Percentiles rank a stretch among this genome's conserved stretches.
These are phyloP conservation scores for Lagopus leucura DNA, from an alignment of 2,113 vertebrate genomes.

Conservation along the genomic window DNA sequence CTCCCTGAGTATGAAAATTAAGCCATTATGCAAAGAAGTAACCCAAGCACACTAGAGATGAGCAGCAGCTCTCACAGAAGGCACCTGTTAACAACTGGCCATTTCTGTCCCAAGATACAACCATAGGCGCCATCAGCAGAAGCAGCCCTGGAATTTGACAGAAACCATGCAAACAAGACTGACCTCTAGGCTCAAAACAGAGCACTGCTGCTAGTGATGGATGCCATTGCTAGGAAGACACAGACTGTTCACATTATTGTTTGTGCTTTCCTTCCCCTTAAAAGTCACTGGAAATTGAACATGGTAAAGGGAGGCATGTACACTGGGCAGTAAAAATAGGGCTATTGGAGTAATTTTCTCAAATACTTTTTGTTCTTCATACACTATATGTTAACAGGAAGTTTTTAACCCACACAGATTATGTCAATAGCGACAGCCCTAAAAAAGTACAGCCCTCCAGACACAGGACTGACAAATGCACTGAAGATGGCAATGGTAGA, in stretches of 20 bases:
- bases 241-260: neutral
- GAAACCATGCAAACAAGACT: neutral
- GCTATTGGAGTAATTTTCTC: neutral
- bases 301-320: neutral
- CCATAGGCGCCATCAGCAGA: fast-evolving
- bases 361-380: neutral
- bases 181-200: neutral
- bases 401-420: neutral
- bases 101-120: neutral
- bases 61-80: neutral
- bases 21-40: neutral
- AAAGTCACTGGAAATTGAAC: neutral
- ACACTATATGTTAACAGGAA: neutral
- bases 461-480: neutral
- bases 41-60: neutral
- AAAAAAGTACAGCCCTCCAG: neutral
- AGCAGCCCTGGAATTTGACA: neutral
- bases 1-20: neutral
- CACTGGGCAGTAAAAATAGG: neutral
- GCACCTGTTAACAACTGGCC: neutral
- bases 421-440: neutral
- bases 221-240: neutral
- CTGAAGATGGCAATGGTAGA: neutral
- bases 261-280: neutral
- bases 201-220: neutral